Conservation (phyloP, 2,797 vertebrate species). For the Acipenser transmontanus region DNA sequence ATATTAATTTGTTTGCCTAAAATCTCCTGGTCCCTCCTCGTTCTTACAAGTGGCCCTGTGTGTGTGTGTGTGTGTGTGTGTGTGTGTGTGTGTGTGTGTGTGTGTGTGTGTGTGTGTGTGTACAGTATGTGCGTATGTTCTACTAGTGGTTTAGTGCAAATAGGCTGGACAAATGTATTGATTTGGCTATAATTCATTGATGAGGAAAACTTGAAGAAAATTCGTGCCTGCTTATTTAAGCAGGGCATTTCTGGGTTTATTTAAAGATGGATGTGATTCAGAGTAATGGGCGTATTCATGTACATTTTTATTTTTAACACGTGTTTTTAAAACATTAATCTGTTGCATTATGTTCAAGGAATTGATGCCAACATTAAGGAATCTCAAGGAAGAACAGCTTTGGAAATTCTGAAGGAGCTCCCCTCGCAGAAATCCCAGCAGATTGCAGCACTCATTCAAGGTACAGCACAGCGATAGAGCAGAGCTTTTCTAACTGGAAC, state of each 20-base stretch:
- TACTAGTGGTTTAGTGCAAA: too few relatives aligned
- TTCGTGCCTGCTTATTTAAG: too few relatives aligned
- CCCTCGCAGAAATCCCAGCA: conserved; percentile 89
- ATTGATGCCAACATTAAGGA: conserved; percentile 87
- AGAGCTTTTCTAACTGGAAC: too few relatives aligned
- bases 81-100: too few relatives aligned
- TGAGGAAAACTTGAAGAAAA: too few relatives aligned
- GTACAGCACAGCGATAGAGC: conserved; percentile 44
- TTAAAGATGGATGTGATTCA: not conserved
- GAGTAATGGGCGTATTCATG: not conserved
- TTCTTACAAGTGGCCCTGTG: not conserved
- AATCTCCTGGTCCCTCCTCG: too few relatives aligned
- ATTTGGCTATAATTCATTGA: too few relatives aligned
- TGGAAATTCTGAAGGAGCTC: conserved; percentile 89
- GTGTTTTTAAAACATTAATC: not conserved
- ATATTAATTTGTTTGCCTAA: too few relatives aligned
- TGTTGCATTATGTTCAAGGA: conserved; percentile 57
- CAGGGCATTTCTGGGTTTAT: not conserved
- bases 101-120: not conserved
- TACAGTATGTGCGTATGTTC: not conserved
- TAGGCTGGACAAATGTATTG: too few relatives aligned
- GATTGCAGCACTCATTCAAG: conserved; percentile 86
- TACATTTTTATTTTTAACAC: not conserved
- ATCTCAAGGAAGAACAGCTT: conserved; percentile 78
- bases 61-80: not conserved